Percentiles rank a stretch among this genome's conserved stretches.
Evolutionary conservation across 1,140 invertebrate genomes (phyloP).

Genomic region (Cardiocondyla obscurior): DNA sequence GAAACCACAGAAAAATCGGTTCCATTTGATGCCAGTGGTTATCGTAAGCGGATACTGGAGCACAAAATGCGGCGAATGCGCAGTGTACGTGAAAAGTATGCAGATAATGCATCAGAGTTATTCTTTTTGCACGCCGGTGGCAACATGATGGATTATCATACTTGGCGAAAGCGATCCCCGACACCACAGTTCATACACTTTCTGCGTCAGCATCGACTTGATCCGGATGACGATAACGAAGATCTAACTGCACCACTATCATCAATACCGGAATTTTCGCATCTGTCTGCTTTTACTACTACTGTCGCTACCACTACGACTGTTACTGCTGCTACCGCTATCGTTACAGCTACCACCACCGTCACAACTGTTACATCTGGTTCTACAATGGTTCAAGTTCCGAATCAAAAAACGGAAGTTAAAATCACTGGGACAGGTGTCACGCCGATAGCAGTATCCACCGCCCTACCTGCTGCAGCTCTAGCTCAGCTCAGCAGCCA

Average conservation of each 20-base stretch:
- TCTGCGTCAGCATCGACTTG: slow-evolving; percentile 89
- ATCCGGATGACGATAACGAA: slow-evolving; percentile 86
- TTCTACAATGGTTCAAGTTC: slow-evolving; percentile 55
- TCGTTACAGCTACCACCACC: background rate
- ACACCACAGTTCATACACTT: slow-evolving; percentile 89
- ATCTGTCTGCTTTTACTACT: slow-evolving; percentile 32
- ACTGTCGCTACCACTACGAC: slow-evolving; percentile 37
- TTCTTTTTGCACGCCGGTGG: slow-evolving; percentile 94
- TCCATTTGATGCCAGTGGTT: slow-evolving; percentile 71
- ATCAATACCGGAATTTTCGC: slow-evolving; percentile 75
- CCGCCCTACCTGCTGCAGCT: slow-evolving; percentile 86
- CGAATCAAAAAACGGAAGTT: slow-evolving; percentile 83
- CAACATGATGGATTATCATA: slow-evolving; percentile 93
- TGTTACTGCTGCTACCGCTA: slow-evolving; percentile 31
- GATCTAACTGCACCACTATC: slow-evolving; percentile 81
- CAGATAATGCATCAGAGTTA: slow-evolving; percentile 92
- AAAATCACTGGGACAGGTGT: slow-evolving; percentile 86
- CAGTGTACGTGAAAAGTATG: slow-evolving; percentile 86
- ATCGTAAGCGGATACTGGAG: slow-evolving; percentile 81
- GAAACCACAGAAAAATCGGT: slow-evolving; percentile 76
- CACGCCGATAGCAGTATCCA: slow-evolving; percentile 87
- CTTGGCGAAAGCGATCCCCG: slow-evolving; percentile 91
- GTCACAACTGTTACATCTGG: slow-evolving; percentile 52
- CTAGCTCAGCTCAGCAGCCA: slow-evolving; percentile 84
- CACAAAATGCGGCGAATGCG: slow-evolving; percentile 82